Conservation (phyloP, 2,113 vertebrate genomes). For the Pelobates fuscus region DNA sequence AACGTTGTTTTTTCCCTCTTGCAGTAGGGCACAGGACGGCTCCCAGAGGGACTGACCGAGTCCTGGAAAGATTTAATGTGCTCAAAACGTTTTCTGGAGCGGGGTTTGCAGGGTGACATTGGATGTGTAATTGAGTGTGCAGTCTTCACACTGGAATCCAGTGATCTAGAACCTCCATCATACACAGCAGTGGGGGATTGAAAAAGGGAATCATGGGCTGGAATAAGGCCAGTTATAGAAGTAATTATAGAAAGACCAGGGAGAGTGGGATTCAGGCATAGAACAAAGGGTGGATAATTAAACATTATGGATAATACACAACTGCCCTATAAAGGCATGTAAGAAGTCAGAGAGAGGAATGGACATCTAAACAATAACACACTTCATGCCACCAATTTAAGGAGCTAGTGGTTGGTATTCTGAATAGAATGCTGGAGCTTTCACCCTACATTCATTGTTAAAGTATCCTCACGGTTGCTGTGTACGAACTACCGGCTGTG, state of each 20-base stretch:
- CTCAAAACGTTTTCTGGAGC: constrained; percentile 69
- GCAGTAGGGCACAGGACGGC: constrained; percentile 62
- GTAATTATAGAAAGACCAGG: background rate
- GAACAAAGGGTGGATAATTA: constrained; percentile 3
- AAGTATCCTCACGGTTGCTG: too few relatives aligned
- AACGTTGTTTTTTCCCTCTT: constrained; percentile 63
- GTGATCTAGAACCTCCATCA: background rate
- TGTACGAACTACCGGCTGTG: too few relatives aligned
- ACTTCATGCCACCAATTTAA: too few relatives aligned
- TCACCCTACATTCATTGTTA: too few relatives aligned
- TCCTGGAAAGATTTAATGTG: constrained; percentile 67
- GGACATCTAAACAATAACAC: too few relatives aligned
- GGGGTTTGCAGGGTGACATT: constrained; percentile 60
- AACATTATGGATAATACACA: background rate
- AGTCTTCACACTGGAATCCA: background rate
- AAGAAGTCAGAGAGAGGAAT: too few relatives aligned
- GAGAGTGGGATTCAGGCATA: background rate
- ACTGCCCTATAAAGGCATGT: too few relatives aligned
- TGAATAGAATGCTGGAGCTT: too few relatives aligned
- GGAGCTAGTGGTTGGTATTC: too few relatives aligned
- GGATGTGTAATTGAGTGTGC: background rate
- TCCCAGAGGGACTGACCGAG: constrained; percentile 69
- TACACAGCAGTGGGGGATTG: constrained; percentile 15
- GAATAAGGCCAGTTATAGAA: background rate
- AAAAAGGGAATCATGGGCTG: background rate